A percentile compares a stretch with the other conserved stretches of the same genome.
Conservation (phyloP, 1,140 invertebrate genomes). For the Lasioglossum baleicum region DNA sequence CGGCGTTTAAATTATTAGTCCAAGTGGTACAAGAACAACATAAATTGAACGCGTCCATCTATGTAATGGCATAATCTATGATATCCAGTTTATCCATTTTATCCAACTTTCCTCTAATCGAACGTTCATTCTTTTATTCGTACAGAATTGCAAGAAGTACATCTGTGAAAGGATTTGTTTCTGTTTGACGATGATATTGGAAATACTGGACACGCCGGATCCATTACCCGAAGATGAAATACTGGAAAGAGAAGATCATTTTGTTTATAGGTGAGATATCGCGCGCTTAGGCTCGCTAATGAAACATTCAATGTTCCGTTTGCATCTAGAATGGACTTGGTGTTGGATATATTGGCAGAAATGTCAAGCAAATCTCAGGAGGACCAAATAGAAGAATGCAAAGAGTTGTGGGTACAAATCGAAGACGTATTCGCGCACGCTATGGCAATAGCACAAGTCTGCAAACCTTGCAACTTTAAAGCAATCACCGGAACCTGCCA, state of each 20-base stretch:
- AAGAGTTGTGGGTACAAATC: conserved; percentile 71
- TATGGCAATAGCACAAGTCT: conserved; percentile 78
- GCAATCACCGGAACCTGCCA: conserved; percentile 75
- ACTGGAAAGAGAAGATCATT: conserved; percentile 73
- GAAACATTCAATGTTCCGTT: background rate
- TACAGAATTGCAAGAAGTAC: conserved; percentile 74
- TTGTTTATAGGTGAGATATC: conserved; percentile 71
- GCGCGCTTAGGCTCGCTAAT: background rate
- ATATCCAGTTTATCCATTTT: conserved; percentile 6
- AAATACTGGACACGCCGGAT: conserved; percentile 68
- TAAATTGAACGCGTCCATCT: conserved; percentile 69
- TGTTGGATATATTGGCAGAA: conserved; percentile 71
- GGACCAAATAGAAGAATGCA: conserved; percentile 65
- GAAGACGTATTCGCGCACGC: conserved; percentile 76
- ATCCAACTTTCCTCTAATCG: conserved; percentile 4
- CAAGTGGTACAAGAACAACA: conserved; percentile 74
- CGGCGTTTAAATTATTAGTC: conserved; percentile 70
- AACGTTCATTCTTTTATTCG: conserved; percentile 33
- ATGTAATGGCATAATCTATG: conserved; percentile 66
- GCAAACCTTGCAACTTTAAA: conserved; percentile 75
- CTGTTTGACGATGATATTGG: conserved; percentile 73
- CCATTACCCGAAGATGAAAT: conserved; percentile 68
- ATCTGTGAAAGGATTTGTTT: conserved; percentile 72
- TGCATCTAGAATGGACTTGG: conserved; percentile 73
- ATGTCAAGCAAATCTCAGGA: conserved; percentile 60